A percentile compares a stretch with the other conserved stretches of the same genome.
Conservation (phyloP, 2,888 invertebrate species). For the Gortyna flavago region DNA sequence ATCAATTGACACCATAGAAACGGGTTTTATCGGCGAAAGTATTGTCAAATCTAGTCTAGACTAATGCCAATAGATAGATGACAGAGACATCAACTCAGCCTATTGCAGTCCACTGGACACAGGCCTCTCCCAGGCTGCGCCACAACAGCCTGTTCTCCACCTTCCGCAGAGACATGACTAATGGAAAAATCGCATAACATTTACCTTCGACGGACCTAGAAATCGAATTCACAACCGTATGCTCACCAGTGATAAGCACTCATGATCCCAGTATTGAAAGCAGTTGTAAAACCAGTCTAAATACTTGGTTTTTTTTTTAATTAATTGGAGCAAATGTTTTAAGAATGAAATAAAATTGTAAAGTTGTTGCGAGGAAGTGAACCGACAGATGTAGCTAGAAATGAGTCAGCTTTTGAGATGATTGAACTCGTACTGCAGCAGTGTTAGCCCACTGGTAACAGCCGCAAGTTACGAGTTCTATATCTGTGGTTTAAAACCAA, state of each 20-base stretch:
- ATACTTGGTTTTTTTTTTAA: neutral
- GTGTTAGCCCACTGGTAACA: neutral
- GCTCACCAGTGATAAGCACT: neutral
- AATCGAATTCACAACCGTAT: no score
- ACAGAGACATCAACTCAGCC: neutral
- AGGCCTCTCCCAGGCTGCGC: no score
- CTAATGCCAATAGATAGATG: neutral
- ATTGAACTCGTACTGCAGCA: neutral
- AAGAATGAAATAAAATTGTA: conserved; percentile 30
- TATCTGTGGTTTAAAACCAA: neutral
- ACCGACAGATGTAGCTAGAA: conserved; percentile 8
- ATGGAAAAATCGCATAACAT: neutral
- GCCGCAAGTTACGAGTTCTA: neutral
- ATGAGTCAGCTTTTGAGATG: conserved; percentile 25
- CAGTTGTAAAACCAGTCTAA: conserved; percentile 5
- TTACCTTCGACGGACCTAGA: neutral
- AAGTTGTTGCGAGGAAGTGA: conserved; percentile 7
- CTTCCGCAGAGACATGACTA: neutral
- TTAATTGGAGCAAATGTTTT: neutral
- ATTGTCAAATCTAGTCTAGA: no score
- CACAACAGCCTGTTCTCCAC: no score
- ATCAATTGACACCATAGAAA: no score
- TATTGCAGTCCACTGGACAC: no score
- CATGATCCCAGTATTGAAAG: neutral
- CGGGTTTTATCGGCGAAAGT: no score